Conservation (phyloP, 1,140 invertebrate species). For the Tetraneura akinire region DNA sequence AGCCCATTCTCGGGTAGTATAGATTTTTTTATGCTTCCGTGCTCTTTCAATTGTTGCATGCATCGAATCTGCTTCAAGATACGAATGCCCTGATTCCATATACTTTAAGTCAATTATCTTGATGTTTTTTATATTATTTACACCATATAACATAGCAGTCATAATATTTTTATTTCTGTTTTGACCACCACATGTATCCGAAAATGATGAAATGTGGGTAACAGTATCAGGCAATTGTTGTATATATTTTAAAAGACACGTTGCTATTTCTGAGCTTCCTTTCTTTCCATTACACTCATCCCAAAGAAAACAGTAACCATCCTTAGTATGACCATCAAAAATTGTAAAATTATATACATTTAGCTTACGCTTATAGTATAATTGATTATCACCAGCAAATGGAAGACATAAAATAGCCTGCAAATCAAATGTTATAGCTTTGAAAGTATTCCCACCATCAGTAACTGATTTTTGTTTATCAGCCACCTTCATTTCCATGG, state of each 20-base stretch:
- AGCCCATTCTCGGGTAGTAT: not conserved
- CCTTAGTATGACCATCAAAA: slow-evolving; percentile 48
- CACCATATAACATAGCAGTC: not conserved
- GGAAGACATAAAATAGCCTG: slow-evolving; percentile 55
- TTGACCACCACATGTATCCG: slow-evolving; percentile 52
- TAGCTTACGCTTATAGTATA: slow-evolving; percentile 54
- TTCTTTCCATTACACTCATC: slow-evolving; percentile 52
- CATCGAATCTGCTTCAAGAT: slow-evolving; percentile 21
- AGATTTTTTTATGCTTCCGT: slow-evolving; percentile 15
- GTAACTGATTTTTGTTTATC: not conserved
- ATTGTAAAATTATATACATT: slow-evolving; percentile 56
- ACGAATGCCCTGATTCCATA: not conserved
- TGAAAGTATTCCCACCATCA: not conserved
- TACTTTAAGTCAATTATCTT: slow-evolving; percentile 14
- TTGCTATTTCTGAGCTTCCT: slow-evolving; percentile 50
- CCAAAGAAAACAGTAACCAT: slow-evolving; percentile 34
- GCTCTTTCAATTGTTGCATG: slow-evolving; percentile 2
- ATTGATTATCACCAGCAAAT: slow-evolving; percentile 52
- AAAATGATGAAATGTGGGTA: slow-evolving; percentile 48
- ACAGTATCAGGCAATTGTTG: slow-evolving; percentile 30
- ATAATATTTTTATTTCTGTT: slow-evolving; percentile 48
- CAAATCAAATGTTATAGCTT: slow-evolving; percentile 54
- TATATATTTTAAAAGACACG: slow-evolving; percentile 47
- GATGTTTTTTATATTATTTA: not conserved
- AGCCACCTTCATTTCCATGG: not conserved